Evolutionary conservation across 2,797 vertebrate genomes (phyloP), one percentile per base, ranked within the genome.

Genomic region (Allobates femoralis): DNA sequence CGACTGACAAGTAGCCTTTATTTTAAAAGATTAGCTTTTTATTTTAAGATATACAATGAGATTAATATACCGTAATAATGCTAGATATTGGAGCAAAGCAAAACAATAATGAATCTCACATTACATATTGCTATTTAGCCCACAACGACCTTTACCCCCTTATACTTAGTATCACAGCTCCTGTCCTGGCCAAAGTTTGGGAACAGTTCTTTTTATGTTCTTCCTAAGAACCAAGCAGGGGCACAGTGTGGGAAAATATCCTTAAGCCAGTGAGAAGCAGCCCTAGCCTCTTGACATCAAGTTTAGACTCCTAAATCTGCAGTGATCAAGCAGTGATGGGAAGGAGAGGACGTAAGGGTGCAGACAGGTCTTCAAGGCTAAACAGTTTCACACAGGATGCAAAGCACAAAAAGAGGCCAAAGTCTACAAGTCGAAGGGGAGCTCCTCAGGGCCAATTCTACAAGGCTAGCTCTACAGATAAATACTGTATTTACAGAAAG

Each of bases 241-340:
- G 79, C 41, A 76, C 56, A 82, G 71, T 82, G 73, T 86, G 85
- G 85, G 85, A 86, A 86, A 86, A 60, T n/a, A 77, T 26, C 51
- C n/a, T 46, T 12, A 11, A 82, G 32, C 85, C 46, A 86, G 41
- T 69, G 51, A 78, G 79, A 86, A 76, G 32, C 37, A 30, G 50
- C 21, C n/a, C 23, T 64, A 58, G 79, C 14, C 79, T 69, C 53
- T 81, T 86, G 67, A 86, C 85, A 58, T 76, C 8, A 32, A 37
- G 73, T n/a, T 82, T 82, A 83, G 77, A 76, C 79, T 67, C 51
- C 71, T 86, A 86, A 82, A 82, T 81, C 71, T 76, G 18, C 60
- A 64, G 50, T 78, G 71, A 66, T 41, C 34, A 79, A 21, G 34
- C 19, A 56, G 21, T n/a, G 56, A 77, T 76, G 79, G 69, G 69